A percentile compares a stretch with the other conserved stretches of the same genome.
Conservation (phyloP, 2,797 vertebrate genomes). For the Hoplostethus mediterraneus region DNA sequence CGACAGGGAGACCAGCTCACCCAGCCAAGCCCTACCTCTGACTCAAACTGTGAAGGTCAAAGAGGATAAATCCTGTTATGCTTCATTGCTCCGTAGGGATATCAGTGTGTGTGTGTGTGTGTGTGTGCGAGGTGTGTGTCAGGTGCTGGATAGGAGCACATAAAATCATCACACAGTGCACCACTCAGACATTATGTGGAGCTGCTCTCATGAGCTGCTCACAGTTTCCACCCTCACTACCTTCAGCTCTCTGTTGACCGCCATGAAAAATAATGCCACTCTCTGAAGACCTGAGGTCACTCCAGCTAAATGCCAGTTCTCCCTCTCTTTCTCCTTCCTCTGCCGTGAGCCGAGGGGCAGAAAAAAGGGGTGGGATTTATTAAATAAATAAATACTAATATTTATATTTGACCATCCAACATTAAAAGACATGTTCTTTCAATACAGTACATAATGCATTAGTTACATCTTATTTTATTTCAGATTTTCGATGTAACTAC, state of each 20-base stretch:
- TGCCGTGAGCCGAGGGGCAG: conserved; percentile 17
- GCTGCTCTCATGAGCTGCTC: conserved; percentile 48
- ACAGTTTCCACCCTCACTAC: conserved; percentile 67
- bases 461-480: no score
- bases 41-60: conserved; percentile 76
- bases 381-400: no score
- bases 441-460: no score
- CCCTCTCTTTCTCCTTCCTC: conserved; percentile 45
- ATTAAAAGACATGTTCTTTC: no score
- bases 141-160: conserved; percentile 41
- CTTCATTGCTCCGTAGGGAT: conserved; percentile 56
- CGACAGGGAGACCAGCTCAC: conserved; percentile 58
- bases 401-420: no score
- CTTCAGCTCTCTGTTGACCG: conserved; percentile 60
- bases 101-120: conserved; percentile 50
- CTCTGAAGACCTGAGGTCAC: conserved; percentile 48
- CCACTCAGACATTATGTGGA: conserved; percentile 63
- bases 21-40: conserved; percentile 42
- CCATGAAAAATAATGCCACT: conserved; percentile 66
- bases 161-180: conserved; percentile 63
- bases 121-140: conserved; percentile 52
- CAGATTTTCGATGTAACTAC: no score
- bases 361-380: conserved; percentile 7
- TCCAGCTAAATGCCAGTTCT: conserved; percentile 39
- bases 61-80: conserved; percentile 68